These are phyloP conservation scores for Nomada lathburiana DNA, from an alignment of 2,888 invertebrate species.

Conservation along the genomic window DNA sequence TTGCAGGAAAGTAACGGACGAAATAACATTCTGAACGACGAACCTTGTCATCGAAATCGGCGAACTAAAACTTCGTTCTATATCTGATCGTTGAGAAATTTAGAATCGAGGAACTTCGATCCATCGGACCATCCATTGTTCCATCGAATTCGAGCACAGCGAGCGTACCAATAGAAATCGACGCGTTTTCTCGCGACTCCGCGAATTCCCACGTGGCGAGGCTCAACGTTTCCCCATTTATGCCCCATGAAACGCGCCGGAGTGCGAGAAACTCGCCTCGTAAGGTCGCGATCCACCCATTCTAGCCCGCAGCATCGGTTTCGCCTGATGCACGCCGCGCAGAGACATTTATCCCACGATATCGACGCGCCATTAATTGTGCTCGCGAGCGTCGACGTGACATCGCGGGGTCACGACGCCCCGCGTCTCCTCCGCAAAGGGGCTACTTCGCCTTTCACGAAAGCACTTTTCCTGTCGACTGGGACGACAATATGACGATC, in stretches of 20 bases:
- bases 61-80: too few species aligned
- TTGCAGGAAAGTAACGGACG: too few species aligned
- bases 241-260: neutral
- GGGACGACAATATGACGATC: too few species aligned
- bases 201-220: slow-evolving; percentile 47
- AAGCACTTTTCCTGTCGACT: neutral
- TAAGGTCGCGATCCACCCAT: slow-evolving; percentile 51
- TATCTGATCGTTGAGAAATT: too few species aligned
- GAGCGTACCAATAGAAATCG: neutral
- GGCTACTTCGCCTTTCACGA: neutral
- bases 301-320: slow-evolving; percentile 70
- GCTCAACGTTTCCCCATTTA: slow-evolving; percentile 24
- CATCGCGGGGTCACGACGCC: slow-evolving; percentile 44
- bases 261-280: slow-evolving; percentile 27
- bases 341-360: slow-evolving; percentile 80
- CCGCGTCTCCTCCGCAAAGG: slow-evolving; percentile 1
- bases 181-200: neutral
- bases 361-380: slow-evolving; percentile 77
- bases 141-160: neutral
- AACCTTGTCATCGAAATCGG: too few species aligned
- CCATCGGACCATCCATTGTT: neutral
- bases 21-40: too few species aligned
- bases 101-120: neutral
- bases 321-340: slow-evolving; percentile 63
- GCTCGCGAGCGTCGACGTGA: slow-evolving; percentile 68